A percentile compares a stretch with the other conserved stretches of the same genome.
Conservation (phyloP, 2,113 vertebrate genomes). For the Petromus typicus region DNA sequence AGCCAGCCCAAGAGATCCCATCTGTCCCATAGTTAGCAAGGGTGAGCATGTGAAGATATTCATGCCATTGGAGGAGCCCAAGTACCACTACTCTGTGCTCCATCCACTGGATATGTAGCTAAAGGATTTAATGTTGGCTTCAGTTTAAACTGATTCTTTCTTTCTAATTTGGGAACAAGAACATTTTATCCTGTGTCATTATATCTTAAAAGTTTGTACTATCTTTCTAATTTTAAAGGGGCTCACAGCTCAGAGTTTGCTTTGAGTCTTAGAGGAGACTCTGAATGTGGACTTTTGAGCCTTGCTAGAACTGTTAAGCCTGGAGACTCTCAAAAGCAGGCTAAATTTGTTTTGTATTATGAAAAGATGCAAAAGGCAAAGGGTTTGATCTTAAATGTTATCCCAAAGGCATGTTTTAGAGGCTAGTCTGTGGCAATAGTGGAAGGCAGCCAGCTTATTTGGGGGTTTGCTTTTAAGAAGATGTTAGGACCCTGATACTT, state of each 20-base stretch:
- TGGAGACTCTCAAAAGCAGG: background rate
- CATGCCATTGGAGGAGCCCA: background rate
- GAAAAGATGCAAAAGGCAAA: background rate
- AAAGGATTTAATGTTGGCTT: background rate
- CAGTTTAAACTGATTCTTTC: background rate
- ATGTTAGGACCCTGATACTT: background rate
- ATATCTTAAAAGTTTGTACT: background rate
- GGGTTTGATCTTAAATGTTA: background rate
- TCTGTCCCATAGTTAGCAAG: background rate
- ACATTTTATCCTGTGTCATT: background rate
- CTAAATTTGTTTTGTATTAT: background rate
- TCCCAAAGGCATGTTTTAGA: background rate
- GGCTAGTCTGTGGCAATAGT: background rate
- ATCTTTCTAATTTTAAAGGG: background rate
- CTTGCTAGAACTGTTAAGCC: background rate
- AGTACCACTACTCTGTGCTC: too few relatives aligned
- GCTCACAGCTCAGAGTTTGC: background rate
- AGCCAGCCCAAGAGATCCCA: background rate
- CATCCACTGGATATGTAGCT: background rate
- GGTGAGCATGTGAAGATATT: fast-evolving
- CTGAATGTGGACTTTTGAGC: background rate
- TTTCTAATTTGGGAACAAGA: background rate
- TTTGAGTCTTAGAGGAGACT: background rate
- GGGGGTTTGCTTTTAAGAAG: background rate
- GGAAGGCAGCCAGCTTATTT: background rate